Evolutionary conservation across 2,888 invertebrate genomes (phyloP), one percentile per base, ranked within the genome.

Genomic region (Agonopterix heracliana): DNA sequence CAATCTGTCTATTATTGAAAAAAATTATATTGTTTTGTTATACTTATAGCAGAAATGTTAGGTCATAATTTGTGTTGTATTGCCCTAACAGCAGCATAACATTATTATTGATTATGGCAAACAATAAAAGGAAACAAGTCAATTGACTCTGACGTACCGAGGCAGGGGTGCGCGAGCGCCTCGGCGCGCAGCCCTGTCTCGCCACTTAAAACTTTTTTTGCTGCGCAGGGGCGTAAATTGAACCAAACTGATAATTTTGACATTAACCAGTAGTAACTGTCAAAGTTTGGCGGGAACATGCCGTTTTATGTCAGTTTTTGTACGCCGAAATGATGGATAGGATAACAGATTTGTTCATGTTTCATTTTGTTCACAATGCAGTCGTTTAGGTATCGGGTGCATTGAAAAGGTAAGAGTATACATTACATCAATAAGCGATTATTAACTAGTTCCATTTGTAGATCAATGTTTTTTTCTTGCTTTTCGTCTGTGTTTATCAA

Each of bases 261-360:
- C 86, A 74, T 84, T 73, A 84, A 85, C 76, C 87, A 86, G 85
- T 69, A 74, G 80, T 78, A 72, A 77, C 77, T 81, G 83, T 82
- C 82, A 74, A 54, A 55, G 63, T 71, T 74, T 72, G 68, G 69
- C 71, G 69, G 71, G 72, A 75, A 68, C 66, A 57, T 63, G 58
- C 64, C 71, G 79, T 74, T 87, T 83, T 79, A 76, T 81, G 83
- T 84, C 82, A 78, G 64, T 75, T 81, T 76, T 78, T 67, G 62
- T 70, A 55, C 53, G 51, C 57, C 60, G 51, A 52, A 63, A 60
- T 81, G 79, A 83, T 79, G 69, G 73, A 83, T 83, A 73, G 65
- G 60, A 26, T 26, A 26, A 61, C 50, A 56, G 52, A 35, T 44
- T 47, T 46, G 13, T 26, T 26, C 26, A 26, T 26, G 26, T 26